Base-by-base conservation (phyloP, 2,797 vertebrate genomes). In the Lacerta agilis region DNA sequence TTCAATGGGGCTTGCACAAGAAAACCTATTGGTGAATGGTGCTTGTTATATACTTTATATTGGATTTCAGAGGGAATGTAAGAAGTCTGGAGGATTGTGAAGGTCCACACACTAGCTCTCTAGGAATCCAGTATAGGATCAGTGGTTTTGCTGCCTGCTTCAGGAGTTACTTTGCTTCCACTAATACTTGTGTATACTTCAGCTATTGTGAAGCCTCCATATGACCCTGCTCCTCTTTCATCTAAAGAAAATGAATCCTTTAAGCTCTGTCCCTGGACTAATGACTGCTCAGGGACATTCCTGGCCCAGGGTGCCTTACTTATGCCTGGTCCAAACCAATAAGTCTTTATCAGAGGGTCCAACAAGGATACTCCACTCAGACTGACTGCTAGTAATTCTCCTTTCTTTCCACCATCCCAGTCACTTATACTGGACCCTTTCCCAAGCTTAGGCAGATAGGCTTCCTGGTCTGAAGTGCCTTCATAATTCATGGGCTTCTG, bases 41-140 rank as follows among this genome's bases (percentile, higher is more conserved):
- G 85, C 85, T 8, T 67, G 90, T 83, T 25, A 49, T 87, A 76
- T 45, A n/a, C 23, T 76, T 88, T 20, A 67, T 45, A 61, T 45
- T 41, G 29, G 20, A 23, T 29, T 17, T 77, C 45, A 33, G 38
- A 29, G 43, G 17, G 83, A 29, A 8, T 64, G 29, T 58, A 85
- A 78, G 43, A 79, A 79, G 18, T 11, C 41, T 23, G 20, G 43
- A 86, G 23, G 61, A 23, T 49, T 49, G 73, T 5, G 20, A 9
- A 13, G 61, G 11, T 38, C 10, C 79, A 66, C 8, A 61, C 11
- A 66, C 9, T 27, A 25, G 79, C 4, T 82, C 61, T 41, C 61
- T 33, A 29, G 15, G 49, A 79, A 43, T 77, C 71, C 18, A 61
- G 58, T 61, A 61, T 23, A 71, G 29, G 29, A 71, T 71, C 8